Conservation (phyloP, 2,113 vertebrate species). For the Pterocles gutturalis region DNA sequence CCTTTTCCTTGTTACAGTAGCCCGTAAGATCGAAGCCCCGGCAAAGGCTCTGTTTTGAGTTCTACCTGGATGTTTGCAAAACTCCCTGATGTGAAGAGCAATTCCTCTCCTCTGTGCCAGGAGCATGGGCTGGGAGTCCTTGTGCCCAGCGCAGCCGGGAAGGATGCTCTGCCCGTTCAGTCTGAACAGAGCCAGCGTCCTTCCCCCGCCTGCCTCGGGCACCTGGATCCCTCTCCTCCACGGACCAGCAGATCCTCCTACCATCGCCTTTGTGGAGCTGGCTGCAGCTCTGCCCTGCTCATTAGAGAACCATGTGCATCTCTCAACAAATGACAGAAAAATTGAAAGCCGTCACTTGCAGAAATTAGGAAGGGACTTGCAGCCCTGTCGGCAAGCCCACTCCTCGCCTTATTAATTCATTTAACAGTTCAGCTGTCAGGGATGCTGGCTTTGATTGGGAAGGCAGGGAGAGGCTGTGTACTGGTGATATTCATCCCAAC, state of each 20-base stretch:
- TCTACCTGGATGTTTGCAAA: background rate
- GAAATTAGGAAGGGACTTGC: conserved; percentile 38
- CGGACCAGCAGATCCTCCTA: background rate
- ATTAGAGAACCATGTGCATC: conserved; percentile 35
- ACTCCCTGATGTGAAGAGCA: background rate
- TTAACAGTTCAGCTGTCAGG: conserved; percentile 59
- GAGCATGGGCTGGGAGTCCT: background rate
- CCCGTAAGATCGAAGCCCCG: background rate
- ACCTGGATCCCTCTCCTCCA: background rate
- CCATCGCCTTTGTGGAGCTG: background rate
- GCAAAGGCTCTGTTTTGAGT: background rate
- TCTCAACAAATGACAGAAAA: conserved; percentile 49
- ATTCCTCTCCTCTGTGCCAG: background rate
- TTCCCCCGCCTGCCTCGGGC: background rate
- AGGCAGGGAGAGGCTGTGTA: conserved; percentile 23
- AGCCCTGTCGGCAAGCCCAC: conserved; percentile 18
- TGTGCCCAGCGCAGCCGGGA: background rate
- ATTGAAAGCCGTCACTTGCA: conserved; percentile 47
- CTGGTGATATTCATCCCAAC: conserved; percentile 38
- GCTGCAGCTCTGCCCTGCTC: conserved; percentile 43
- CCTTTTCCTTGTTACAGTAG: background rate
- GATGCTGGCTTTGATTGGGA: conserved; percentile 37
- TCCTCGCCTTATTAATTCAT: conserved; percentile 61
- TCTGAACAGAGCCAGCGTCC: background rate
- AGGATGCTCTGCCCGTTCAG: background rate